A percentile compares a stretch with the other conserved stretches of the same genome.
Conservation (phyloP, 2,797 vertebrate genomes). For the Bradypodion pumilum region DNA sequence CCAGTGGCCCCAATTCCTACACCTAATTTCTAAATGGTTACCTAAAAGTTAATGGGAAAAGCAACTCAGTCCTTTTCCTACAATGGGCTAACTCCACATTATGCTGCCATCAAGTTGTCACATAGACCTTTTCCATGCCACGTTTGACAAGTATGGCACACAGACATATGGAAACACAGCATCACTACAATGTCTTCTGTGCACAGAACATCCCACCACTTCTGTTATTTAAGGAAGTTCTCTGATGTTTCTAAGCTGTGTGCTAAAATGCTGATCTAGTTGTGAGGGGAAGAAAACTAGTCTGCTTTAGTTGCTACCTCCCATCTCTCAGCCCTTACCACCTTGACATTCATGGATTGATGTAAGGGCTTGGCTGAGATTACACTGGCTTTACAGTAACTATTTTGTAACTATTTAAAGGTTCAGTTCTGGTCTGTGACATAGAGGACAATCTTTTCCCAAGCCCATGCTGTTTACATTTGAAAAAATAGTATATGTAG, state of each 20-base stretch:
- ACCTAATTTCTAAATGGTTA: not conserved
- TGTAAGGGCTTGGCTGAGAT: not conserved
- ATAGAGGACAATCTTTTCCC: slow-evolving; percentile 13
- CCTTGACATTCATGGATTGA: not conserved
- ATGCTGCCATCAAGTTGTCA: not conserved
- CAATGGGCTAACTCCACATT: not conserved
- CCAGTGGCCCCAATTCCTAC: too few relatives aligned
- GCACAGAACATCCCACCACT: not conserved
- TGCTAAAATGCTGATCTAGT: not conserved
- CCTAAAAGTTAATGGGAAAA: not conserved
- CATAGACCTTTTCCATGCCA: not conserved
- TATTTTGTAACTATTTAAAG: not conserved
- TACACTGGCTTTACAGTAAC: not conserved
- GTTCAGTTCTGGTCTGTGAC: not conserved
- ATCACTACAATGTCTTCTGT: too few relatives aligned
- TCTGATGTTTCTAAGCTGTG: not conserved
- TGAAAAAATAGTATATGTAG: not conserved
- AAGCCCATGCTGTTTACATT: slow-evolving; percentile 4
- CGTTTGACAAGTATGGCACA: too few relatives aligned
- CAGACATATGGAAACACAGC: too few relatives aligned
- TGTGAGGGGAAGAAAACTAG: too few relatives aligned
- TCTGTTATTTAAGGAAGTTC: not conserved
- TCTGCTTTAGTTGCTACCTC: not conserved
- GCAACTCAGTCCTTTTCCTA: not conserved
- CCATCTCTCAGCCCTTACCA: not conserved